phyloP scores from a whole-genome alignment of 2,797 vertebrate species.

The Euphonia xanthogaster region DNA sequence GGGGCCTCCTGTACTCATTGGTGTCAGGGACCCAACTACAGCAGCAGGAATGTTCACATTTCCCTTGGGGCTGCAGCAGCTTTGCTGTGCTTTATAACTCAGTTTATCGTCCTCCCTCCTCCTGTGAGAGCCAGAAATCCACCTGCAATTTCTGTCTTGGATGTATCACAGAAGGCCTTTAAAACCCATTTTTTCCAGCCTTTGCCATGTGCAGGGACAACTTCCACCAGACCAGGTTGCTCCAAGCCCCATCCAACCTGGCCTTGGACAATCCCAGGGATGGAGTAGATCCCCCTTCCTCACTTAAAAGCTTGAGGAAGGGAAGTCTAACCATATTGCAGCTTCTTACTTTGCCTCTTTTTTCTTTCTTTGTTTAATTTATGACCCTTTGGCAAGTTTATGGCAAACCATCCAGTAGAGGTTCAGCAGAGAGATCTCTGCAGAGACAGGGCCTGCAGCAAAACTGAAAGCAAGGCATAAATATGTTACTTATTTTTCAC shows the following conservation, averaged over 20 bases:
- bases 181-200: accelerated
- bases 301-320: not conserved
- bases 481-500: not conserved
- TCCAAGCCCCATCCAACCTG: accelerated
- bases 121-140: not conserved
- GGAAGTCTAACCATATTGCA: not conserved
- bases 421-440: not conserved
- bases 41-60: not conserved
- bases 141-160: not conserved
- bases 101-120: not conserved
- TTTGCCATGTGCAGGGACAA: not conserved
- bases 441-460: not conserved
- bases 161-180: not conserved
- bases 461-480: not conserved
- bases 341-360: not conserved
- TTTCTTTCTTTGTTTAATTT: not conserved
- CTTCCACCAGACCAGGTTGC: accelerated
- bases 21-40: not conserved
- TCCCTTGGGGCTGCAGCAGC: not conserved
- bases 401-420: not conserved
- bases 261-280: not conserved
- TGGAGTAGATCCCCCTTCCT: not conserved
- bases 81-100: not conserved
- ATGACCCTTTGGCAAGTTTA: not conserved
- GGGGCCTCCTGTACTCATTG: accelerated